Evolutionary conservation across 2,797 vertebrate genomes (phyloP), one percentile per base, ranked within the genome.

Genomic region (Morelia viridis): DNA sequence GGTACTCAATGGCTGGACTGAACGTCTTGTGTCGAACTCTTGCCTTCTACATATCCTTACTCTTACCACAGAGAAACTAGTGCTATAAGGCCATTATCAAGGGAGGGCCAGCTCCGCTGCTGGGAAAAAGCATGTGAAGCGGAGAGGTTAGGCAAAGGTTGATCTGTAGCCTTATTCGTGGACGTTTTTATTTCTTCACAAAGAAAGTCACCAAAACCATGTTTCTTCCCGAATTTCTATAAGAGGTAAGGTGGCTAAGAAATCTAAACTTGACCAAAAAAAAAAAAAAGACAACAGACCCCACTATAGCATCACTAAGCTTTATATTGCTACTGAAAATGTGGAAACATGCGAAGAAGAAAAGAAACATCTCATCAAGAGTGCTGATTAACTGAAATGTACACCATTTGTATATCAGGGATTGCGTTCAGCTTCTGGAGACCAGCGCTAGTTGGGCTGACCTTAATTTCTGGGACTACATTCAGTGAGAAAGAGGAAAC

Each of bases 161-260:
- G 98, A 98, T 97, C 97, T 98, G 97, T 98, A 98, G 98, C 98
- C 98, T 99, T 98, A 98, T 98, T 98, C 97, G 98, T 98, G 97
- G 97, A 98, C 94, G 96, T 98, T 97, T 90, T 97, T 97, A 97
- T 97, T 97, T 97, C 97, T 97, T 97, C 97, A 96, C 95, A 12
- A 95, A 97, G 95, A 97, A 86, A 97, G 96, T 96, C 94, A 95
- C 93, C 95, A 95, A 95, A 80, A 96, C 85, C 96, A 95, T 90
- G 8, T 97, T 97, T 97, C 97, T 97, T 97, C 97, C 96, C 97
- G 94, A 96, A 97, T 95, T 96, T 97, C 97, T 96, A 94, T 96
- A 93, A 88, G 93, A 93, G 94, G 96, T 96, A 96, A 97, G 95
- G 97, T 97, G 93, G 95, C 95, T 97, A 96, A 46, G 95, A 97